phyloP scores from a whole-genome alignment of 2,113 vertebrate genomes.

The Phalacrocorax carbo region DNA sequence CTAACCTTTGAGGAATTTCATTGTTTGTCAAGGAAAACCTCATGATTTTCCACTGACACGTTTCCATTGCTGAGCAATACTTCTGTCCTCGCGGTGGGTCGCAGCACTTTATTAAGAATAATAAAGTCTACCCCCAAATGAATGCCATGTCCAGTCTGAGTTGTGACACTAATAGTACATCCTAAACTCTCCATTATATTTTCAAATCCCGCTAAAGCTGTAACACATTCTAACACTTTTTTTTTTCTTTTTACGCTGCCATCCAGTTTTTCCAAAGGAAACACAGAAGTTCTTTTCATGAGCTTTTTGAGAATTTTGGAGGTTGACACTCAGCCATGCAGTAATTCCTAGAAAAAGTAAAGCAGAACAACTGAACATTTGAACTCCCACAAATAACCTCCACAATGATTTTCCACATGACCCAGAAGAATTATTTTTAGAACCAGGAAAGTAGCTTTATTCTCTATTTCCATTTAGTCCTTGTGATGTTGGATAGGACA shows the following conservation, averaged over 20 bases:
- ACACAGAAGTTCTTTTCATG: conserved; percentile 55
- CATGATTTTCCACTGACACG: neutral
- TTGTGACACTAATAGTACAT: neutral
- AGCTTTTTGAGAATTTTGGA: conserved; percentile 9
- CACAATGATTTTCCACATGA: conserved; percentile 52
- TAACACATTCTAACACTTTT: conserved; percentile 43
- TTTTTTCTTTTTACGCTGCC: neutral
- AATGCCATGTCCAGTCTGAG: neutral
- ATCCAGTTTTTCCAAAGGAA: conserved; percentile 63
- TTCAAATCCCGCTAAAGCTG: conserved; percentile 10
- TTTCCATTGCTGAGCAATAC: neutral
- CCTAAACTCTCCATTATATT: neutral
- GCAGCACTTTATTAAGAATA: neutral
- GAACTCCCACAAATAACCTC: conserved; percentile 58
- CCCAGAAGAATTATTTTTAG: conserved; percentile 59
- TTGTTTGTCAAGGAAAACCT: neutral
- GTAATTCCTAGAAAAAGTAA: conserved; percentile 61
- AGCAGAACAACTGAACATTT: conserved; percentile 62
- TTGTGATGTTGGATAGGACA: neutral
- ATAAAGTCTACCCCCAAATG: neutral
- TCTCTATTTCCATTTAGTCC: conserved; percentile 37
- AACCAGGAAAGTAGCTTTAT: conserved; percentile 26
- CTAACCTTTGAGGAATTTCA: neutral
- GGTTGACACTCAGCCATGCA: conserved; percentile 38
- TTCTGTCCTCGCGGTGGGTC: neutral